These are phyloP conservation scores for Araneus ventricosus DNA, from an alignment of 1,140 invertebrate species.

Conservation along the genomic window DNA sequence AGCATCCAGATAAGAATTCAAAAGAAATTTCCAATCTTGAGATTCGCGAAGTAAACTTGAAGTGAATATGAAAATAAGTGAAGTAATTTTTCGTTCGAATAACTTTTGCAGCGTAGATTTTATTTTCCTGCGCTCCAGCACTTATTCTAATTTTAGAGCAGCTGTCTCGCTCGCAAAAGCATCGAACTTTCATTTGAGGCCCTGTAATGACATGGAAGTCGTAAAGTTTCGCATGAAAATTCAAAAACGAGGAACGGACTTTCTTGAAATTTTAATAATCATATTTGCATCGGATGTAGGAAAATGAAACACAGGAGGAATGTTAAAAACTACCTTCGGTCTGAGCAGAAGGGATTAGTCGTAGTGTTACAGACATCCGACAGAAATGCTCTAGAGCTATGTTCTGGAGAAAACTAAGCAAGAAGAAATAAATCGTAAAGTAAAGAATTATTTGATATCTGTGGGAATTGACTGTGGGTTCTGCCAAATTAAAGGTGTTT, in stretches of 20 bases:
- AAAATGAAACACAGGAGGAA: not conserved
- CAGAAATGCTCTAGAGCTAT: not conserved
- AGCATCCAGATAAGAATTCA: no score
- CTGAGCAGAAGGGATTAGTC: not conserved
- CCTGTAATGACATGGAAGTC: not conserved
- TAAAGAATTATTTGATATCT: not conserved
- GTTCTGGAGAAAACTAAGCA: not conserved
- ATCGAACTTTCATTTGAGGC: not conserved
- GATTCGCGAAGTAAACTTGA: no score
- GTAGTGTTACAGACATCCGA: not conserved
- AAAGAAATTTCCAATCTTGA: no score
- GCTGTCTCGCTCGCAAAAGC: not conserved
- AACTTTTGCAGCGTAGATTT: not conserved
- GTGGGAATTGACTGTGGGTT: no score
- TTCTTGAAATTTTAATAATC: conserved; percentile 12
- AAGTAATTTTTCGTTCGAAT: not conserved
- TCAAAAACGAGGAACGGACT: not conserved
- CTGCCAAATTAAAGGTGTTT: no score
- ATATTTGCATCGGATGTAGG: not conserved
- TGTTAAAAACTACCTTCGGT: no score
- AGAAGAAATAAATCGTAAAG: not conserved
- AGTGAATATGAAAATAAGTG: not conserved
- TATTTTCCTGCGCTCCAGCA: not conserved
- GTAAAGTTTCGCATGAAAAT: not conserved
- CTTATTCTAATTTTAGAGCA: conserved; percentile 9